Percentiles rank a stretch among this genome's conserved stretches.
Conservation (phyloP, 2,797 vertebrate species). For the Notoglanidium macrostoma region DNA sequence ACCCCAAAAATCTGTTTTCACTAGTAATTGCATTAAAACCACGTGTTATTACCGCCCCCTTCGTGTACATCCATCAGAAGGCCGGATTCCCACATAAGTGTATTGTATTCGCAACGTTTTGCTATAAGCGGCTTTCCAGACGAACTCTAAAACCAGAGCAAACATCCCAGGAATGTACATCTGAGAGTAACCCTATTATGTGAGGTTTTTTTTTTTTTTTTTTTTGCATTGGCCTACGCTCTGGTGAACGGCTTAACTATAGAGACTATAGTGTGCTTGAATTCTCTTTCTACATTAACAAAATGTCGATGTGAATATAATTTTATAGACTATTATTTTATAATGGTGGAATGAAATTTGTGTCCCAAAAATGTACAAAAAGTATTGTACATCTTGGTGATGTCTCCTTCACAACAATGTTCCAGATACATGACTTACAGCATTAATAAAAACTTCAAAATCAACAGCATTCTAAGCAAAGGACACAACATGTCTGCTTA, state of each 20-base stretch:
- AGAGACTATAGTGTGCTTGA: neutral
- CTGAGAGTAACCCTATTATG: constrained; percentile 11
- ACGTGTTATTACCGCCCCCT: neutral
- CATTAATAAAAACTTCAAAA: neutral
- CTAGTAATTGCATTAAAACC: neutral
- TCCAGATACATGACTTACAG: neutral
- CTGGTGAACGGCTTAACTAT: neutral
- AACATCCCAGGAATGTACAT: constrained; percentile 23
- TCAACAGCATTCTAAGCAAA: neutral
- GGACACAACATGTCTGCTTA: neutral
- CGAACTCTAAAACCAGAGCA: neutral
- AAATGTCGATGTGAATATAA: neutral
- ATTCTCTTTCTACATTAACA: neutral
- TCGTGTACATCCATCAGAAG: neutral
- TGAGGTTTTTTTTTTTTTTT: neutral
- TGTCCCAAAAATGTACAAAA: neutral
- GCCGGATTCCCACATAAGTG: neutral
- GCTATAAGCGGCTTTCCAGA: constrained; percentile 12
- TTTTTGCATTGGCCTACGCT: neutral
- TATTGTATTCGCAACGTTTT: constrained; percentile 3
- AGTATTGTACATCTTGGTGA: neutral
- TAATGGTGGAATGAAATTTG: neutral
- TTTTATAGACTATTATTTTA: neutral
- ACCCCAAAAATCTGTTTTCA: neutral
- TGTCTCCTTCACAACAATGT: neutral